Percentiles rank a stretch among this genome's conserved stretches.
These are phyloP conservation scores for Cheilosia scutellata DNA, from an alignment of 2,888 invertebrate species.

Conservation along the genomic window DNA sequence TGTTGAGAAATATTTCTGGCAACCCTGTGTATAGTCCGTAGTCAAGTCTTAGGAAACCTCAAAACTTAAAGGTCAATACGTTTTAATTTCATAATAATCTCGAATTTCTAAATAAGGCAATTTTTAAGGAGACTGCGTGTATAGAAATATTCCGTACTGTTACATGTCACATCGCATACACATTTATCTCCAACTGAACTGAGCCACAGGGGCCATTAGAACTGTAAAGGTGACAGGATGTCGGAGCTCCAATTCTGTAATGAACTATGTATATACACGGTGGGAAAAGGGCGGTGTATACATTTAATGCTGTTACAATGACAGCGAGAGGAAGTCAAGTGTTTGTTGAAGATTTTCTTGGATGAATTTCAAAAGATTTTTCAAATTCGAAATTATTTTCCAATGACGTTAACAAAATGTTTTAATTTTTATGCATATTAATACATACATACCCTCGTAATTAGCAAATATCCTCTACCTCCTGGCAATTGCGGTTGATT, in stretches of 20 bases:
- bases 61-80: no score
- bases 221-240: no score
- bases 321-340: slow-evolving; percentile 20
- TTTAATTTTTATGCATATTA: background rate
- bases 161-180: background rate
- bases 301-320: slow-evolving; percentile 14
- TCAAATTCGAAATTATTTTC: background rate
- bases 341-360: background rate
- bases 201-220: background rate
- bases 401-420: background rate
- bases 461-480: background rate
- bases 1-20: no score
- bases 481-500: slow-evolving; percentile 14
- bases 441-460: background rate
- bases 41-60: no score
- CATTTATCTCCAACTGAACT: background rate
- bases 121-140: no score
- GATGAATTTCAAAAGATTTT: background rate
- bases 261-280: background rate
- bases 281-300: no score
- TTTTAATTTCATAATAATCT: no score
- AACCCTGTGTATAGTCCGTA: no score
- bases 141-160: background rate
- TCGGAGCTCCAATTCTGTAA: slow-evolving; percentile 1
- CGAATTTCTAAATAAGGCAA: no score